A percentile compares a stretch with the other conserved stretches of the same genome.
phyloP scores from a whole-genome alignment of 2,888 invertebrate genomes.

The Ophion costatus region DNA sequence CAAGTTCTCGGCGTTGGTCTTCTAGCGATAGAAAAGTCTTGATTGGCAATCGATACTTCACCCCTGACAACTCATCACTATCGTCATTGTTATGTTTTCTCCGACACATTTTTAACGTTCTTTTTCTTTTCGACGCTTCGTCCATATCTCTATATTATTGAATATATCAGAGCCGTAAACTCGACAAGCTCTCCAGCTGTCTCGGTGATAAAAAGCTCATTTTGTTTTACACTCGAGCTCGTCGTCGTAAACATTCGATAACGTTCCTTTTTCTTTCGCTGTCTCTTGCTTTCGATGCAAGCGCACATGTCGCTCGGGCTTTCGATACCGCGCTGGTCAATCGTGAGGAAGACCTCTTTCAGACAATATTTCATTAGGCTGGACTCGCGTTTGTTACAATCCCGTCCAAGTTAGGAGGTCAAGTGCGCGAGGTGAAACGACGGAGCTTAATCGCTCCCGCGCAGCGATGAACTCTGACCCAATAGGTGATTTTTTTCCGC shows the following conservation, averaged over 20 bases:
- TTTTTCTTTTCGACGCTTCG: background rate
- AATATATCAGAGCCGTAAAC: slow-evolving; percentile 17
- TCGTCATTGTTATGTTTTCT: slow-evolving; percentile 1
- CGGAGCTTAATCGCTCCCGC: slow-evolving; percentile 35
- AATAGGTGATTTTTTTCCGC: slow-evolving; percentile 22
- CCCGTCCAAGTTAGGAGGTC: slow-evolving; percentile 31
- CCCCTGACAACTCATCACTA: background rate
- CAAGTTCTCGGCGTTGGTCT: background rate
- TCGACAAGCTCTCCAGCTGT: slow-evolving; percentile 47
- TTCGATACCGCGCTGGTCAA: slow-evolving; percentile 14
- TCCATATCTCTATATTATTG: slow-evolving; percentile 13
- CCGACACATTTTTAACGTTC: background rate
- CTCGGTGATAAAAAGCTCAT: slow-evolving; percentile 36
- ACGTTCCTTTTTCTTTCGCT: background rate
- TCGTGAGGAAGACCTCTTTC: slow-evolving; percentile 35
- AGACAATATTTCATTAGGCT: slow-evolving; percentile 53
- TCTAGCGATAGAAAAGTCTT: background rate
- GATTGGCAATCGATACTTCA: background rate
- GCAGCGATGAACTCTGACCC: slow-evolving; percentile 53
- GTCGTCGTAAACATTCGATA: slow-evolving; percentile 22
- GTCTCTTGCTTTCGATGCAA: background rate
- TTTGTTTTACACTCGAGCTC: slow-evolving; percentile 14
- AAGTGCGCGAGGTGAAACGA: slow-evolving; percentile 21
- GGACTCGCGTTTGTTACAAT: slow-evolving; percentile 36
- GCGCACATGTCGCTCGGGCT: slow-evolving; percentile 41